Conservation (phyloP, 2,797 vertebrate species). For the Cynopterus sphinx region DNA sequence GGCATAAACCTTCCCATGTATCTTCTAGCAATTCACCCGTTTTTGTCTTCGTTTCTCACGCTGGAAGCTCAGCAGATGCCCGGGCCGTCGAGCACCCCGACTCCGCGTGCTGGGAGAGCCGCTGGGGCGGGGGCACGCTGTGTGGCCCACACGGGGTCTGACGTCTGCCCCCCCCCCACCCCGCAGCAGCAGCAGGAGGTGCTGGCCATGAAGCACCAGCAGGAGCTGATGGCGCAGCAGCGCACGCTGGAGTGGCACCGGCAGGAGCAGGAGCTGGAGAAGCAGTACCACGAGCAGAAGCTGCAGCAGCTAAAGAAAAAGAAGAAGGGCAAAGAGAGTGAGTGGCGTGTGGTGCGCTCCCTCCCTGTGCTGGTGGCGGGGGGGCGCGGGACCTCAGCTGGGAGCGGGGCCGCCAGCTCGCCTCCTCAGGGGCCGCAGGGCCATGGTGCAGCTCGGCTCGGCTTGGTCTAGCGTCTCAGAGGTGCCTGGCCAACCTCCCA, state of each 20-base stretch:
- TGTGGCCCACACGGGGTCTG: neutral
- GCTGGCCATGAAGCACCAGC: conserved; percentile 96
- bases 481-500: too few species aligned
- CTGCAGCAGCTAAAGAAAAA: conserved; percentile 97
- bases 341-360: conserved; percentile 74
- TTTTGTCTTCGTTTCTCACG: neutral
- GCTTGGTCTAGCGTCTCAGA: too few species aligned
- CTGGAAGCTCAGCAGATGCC: fast-evolving
- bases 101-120: too few species aligned
- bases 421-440: too few species aligned
- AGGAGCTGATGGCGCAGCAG: conserved; percentile 97
- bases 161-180: neutral
- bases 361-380: too few species aligned
- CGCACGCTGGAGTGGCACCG: conserved; percentile 96
- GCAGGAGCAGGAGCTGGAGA: conserved; percentile 96
- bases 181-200: conserved; percentile 96
- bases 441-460: too few species aligned
- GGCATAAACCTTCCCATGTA: fast-evolving
- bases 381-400: too few species aligned
- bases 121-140: too few species aligned
- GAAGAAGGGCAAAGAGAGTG: conserved; percentile 97
- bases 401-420: too few species aligned
- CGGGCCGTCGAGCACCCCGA: neutral
- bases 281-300: conserved; percentile 97
- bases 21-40: neutral